These are phyloP conservation scores for Anas flavirostris DNA, from an alignment of 2,797 vertebrate genomes.

Conservation along the genomic window DNA sequence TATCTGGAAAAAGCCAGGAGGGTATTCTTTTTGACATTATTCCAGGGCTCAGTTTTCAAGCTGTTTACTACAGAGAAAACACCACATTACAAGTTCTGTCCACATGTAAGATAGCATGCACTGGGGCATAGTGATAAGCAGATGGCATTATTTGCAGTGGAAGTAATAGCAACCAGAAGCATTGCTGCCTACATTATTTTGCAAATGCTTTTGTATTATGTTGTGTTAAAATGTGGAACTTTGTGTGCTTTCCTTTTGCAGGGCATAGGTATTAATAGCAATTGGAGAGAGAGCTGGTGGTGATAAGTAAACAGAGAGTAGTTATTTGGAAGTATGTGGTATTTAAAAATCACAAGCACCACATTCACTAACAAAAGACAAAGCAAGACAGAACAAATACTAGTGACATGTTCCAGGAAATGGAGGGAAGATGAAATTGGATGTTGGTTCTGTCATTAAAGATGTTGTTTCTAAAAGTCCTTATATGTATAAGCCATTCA, in stretches of 20 bases:
- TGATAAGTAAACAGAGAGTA: neutral
- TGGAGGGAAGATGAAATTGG: neutral
- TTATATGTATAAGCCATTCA: constrained; percentile 22
- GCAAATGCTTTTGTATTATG: constrained; percentile 13
- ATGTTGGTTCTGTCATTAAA: constrained; percentile 18
- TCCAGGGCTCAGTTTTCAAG: constrained; percentile 29
- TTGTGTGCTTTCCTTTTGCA: neutral
- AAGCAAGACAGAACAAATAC: neutral
- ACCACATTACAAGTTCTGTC: constrained; percentile 34
- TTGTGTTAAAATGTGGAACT: neutral
- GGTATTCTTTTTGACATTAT: constrained; percentile 48
- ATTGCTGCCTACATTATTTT: constrained; percentile 39
- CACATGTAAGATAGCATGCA: constrained; percentile 44
- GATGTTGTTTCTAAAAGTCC: constrained; percentile 11
- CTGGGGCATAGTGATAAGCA: constrained; percentile 61
- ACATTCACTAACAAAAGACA: neutral
- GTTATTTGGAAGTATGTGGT: neutral
- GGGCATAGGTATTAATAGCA: neutral
- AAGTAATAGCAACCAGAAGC: constrained; percentile 64
- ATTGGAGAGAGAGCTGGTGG: neutral
- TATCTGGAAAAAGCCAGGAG: constrained; percentile 48
- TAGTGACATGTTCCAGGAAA: neutral
- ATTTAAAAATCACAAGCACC: constrained; percentile 8
- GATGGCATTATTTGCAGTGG: constrained; percentile 69
- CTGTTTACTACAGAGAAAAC: constrained; percentile 46